These are phyloP conservation scores for Cheilosia variabilis DNA, from an alignment of 2,888 invertebrate species.

Conservation along the genomic window DNA sequence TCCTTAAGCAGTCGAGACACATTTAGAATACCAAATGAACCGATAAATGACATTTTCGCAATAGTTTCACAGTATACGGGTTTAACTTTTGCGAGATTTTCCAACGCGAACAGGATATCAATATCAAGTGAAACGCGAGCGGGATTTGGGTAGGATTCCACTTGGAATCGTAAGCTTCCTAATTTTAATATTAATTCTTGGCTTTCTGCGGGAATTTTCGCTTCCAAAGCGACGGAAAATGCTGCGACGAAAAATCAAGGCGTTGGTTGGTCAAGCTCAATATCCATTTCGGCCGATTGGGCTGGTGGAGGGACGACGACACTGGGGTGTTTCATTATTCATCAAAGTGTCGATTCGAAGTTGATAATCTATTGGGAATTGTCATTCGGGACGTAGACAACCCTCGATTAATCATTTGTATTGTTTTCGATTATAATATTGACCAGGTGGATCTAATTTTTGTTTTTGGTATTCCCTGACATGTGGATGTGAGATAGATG, in stretches of 20 bases:
- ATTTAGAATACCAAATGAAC: conserved; percentile 71
- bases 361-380: conserved; percentile 74
- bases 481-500: conserved; percentile 10
- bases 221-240: neutral
- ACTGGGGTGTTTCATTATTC: conserved; percentile 68
- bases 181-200: conserved; percentile 64
- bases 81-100: conserved; percentile 61
- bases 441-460: conserved; percentile 59
- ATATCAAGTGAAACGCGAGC: conserved; percentile 1
- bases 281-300: conserved; percentile 53
- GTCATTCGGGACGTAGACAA: conserved; percentile 70
- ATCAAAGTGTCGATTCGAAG: conserved; percentile 69
- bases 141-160: conserved; percentile 3
- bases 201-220: conserved; percentile 25
- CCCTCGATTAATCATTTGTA: conserved; percentile 71
- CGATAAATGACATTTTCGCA: conserved; percentile 71
- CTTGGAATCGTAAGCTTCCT: conserved; percentile 40
- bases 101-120: conserved; percentile 35
- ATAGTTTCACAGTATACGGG: conserved; percentile 61
- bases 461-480: conserved; percentile 12
- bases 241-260: conserved; percentile 26
- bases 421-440: conserved; percentile 69
- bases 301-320: neutral
- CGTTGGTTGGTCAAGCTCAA: conserved; percentile 27
- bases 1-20: conserved; percentile 67